Conservation (phyloP, 2,888 invertebrate genomes). For the Epinotia demarniana region DNA sequence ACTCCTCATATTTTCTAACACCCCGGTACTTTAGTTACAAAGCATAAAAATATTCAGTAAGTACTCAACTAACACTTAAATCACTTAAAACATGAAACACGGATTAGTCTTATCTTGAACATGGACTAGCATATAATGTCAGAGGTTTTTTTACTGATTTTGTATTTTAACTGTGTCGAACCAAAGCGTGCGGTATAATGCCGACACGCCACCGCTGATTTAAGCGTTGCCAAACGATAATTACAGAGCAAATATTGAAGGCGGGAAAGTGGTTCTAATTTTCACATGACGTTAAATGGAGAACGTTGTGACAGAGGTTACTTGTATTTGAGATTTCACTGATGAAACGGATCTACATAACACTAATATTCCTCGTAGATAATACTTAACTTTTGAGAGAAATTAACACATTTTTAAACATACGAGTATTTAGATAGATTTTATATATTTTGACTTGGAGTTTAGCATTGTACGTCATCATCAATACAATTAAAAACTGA, state of each 20-base stretch:
- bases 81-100: background rate
- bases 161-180: conserved; percentile 33
- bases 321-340: conserved; percentile 43
- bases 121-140: conserved; percentile 24
- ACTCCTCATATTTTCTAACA: conserved; percentile 4
- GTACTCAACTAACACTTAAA: background rate
- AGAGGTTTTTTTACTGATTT: background rate
- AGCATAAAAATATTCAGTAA: background rate
- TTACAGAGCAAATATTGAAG: conserved; percentile 50
- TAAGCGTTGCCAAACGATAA: conserved; percentile 51
- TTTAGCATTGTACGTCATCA: no score
- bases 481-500: no score
- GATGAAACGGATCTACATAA: conserved; percentile 17
- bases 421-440: no score
- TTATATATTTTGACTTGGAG: no score
- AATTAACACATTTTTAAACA: no score
- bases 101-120: background rate
- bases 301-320: conserved; percentile 54
- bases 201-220: conserved; percentile 4
- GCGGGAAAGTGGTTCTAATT: conserved; percentile 54
- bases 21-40: conserved; percentile 1
- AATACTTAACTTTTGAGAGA: background rate
- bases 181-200: conserved; percentile 29
- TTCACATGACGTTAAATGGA: conserved; percentile 51
- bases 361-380: background rate